Evolutionary conservation across 2,113 vertebrate species (phyloP).

Genomic region (Hemiscyllium ocellatum): DNA sequence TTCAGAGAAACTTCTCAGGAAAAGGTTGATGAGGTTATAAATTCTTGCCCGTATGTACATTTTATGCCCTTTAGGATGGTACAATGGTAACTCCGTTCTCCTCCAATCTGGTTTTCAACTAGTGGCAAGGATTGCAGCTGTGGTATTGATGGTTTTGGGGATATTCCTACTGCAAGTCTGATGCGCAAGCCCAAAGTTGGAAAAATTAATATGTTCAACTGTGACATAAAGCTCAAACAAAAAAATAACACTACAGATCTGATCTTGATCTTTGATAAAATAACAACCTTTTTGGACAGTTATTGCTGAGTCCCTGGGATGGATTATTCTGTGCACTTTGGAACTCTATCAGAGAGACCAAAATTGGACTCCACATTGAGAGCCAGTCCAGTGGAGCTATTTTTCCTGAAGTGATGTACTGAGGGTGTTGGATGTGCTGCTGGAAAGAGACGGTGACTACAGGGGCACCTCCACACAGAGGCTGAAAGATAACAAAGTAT

Average conservation of each 20-base stretch:
- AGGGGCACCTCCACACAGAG: too few relatives aligned
- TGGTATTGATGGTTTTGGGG: background rate
- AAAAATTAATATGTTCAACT: background rate
- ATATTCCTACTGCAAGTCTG: background rate
- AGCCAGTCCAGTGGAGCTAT: too few relatives aligned
- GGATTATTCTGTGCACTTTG: too few relatives aligned
- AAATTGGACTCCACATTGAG: too few relatives aligned
- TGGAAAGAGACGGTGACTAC: too few relatives aligned
- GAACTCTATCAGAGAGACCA: too few relatives aligned
- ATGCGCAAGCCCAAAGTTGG: background rate
- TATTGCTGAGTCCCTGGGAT: background rate
- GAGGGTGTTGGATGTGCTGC: too few relatives aligned
- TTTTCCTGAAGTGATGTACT: too few relatives aligned
- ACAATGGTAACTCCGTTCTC: too few relatives aligned
- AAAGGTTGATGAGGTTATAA: background rate
- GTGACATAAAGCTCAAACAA: background rate
- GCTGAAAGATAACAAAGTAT: too few relatives aligned
- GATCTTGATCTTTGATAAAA: background rate
- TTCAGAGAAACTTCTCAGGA: background rate
- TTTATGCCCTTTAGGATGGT: too few relatives aligned
- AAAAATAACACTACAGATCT: background rate
- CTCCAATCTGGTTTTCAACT: background rate
- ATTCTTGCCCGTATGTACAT: too few relatives aligned
- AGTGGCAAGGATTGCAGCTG: background rate
- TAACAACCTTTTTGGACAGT: background rate